Base-by-base conservation (phyloP, 1,140 invertebrate genomes). In the Hyles euphorbiae region DNA sequence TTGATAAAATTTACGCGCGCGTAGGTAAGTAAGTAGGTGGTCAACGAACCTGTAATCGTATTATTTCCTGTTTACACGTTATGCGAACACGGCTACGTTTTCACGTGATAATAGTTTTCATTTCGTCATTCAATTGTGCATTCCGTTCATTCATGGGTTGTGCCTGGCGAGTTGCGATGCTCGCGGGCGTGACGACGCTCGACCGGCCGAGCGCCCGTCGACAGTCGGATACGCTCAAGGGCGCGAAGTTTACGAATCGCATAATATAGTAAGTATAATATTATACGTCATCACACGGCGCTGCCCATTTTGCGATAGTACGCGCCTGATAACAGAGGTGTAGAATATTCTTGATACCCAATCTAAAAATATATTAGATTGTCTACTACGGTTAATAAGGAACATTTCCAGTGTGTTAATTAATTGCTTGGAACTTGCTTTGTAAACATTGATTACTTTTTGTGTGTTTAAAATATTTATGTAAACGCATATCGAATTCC, bases 201-300 rank as follows among this genome's bases (percentile, higher is more conserved):
- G 22, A 22, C 22, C 22, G 22, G 22, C 22, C 55, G 22, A 45
- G 58, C 46, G 58, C 44, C 44, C 56, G 53, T 65, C 49, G 61
- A 55, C 51, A 55, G 50, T 58, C 70, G 74, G 74, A 74, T 77
- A 77, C 74, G 74, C 65, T 77, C 67, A 74, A 74, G 71, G 74
- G 50, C 50, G 33, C 50, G 8, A 3, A 5, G 33, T 60, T 62
- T 52, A 63, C 55, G 50, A 48, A 49, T 63, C 56, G 56, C 46
- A 58, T 43, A 44, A 48, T 22, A 22, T 22, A 22, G 22, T 22
- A 22, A 58, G 51, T 59, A n/a, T n/a, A n/a, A n/a, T n/a, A n/a
- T n/a, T n/a, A n/a, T n/a, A 53, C 58, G 59, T 65, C 56, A 65
- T 46, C 47, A 40, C 36, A 40, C 22, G 22, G 22, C 22, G 22